Percentiles rank a stretch among this genome's conserved stretches.
These are phyloP conservation scores for Schrankia costaestrigalis DNA, from an alignment of 2,888 invertebrate species.

Conservation along the genomic window DNA sequence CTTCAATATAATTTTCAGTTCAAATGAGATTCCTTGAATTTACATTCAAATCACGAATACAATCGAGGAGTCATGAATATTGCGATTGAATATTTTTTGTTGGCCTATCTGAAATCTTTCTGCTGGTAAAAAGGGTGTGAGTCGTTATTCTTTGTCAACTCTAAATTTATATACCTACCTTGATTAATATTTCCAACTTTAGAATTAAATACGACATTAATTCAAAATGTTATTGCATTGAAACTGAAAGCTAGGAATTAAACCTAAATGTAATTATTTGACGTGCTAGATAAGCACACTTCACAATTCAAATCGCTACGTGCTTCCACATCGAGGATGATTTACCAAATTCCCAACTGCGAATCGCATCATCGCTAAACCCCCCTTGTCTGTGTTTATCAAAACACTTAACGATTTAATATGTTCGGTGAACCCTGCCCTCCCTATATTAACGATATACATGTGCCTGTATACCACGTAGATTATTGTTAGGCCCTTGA, in stretches of 20 bases:
- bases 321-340: conserved; percentile 60
- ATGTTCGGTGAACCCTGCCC: conserved; percentile 66
- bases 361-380: conserved; percentile 66
- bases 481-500: conserved; percentile 44
- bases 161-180: conserved; percentile 15
- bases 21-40: conserved; percentile 47
- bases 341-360: conserved; percentile 64
- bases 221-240: not conserved
- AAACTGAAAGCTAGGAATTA: conserved; percentile 17
- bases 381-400: conserved; percentile 75
- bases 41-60: conserved; percentile 52
- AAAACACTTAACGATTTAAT: conserved; percentile 80
- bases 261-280: conserved; percentile 14
- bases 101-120: conserved; percentile 30
- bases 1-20: conserved; percentile 51
- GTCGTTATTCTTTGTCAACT: conserved; percentile 15
- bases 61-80: conserved; percentile 47
- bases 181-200: no score
- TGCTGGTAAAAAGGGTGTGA: conserved; percentile 22
- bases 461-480: conserved; percentile 49
- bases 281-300: conserved; percentile 26
- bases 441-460: conserved; percentile 49
- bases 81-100: conserved; percentile 41
- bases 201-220: no score
- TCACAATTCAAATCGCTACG: conserved; percentile 44